Base-by-base conservation (phyloP, 2,113 vertebrate genomes). In the Neomonachus schauinslandi region DNA sequence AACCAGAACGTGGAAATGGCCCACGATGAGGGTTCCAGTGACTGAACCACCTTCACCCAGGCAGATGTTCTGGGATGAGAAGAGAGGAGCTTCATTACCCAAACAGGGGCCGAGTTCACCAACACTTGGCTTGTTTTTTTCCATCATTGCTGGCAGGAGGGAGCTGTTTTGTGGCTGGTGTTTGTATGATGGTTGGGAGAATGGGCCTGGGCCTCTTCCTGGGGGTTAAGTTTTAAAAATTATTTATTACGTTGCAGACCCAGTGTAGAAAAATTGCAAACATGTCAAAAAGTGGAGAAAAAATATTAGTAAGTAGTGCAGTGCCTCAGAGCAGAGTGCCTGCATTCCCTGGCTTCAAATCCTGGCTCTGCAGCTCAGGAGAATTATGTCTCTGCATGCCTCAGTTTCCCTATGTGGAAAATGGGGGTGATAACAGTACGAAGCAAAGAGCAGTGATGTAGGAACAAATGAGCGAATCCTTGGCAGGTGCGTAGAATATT, bases 141-240 rank as follows among this genome's bases (percentile, higher is more conserved):
- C n/a, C 13, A 19, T 12, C 14, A 7, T 33, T 13, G n/a, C 26
- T 55, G 10, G 31, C 31, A 9, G 39, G 65, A 61, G 26, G 28
- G 28, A 13, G 11, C 18, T 39, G 33, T 67, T 83, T 90, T 69
- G 80, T 86, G 91, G 59, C 46, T 83, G 36, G 61, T 77, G 31
- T 95, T 95, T 89, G 77, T 81, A 42, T 72, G 61, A 63, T 71
- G 49, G 31, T 74, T 81, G 67, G 90, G 69, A 81, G 67, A 12
- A 49, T 76, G 63, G n/a, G 11, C 39, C 16, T 65, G 67, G 67
- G 19, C 14, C 18, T 90, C 12, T 74, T 19, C 65, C 36, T 86
- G 26, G 3, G 4, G 85, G 13, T 87, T 65, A 89, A 69, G 22
- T 89, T 67, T 21, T 14, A 0, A 55, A 91, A 71, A 53, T 24